These are phyloP conservation scores for Spodoptera picta DNA, from an alignment of 2,888 invertebrate species.

Conservation along the genomic window DNA sequence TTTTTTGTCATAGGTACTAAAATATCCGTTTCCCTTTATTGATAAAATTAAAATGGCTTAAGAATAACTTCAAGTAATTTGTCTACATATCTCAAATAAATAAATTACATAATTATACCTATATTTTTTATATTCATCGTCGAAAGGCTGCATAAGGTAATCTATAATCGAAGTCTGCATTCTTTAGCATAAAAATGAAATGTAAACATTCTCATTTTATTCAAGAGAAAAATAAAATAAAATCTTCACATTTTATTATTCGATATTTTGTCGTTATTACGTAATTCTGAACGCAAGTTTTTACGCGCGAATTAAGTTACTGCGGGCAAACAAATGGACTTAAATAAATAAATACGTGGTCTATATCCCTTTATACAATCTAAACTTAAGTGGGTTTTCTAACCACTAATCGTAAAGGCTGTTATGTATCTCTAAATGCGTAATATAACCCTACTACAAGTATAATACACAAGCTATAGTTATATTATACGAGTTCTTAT, in stretches of 20 bases:
- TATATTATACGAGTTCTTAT: slow-evolving; percentile 79
- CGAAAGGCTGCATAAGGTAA: slow-evolving; percentile 2
- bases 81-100: slow-evolving; percentile 9
- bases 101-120: slow-evolving; percentile 22
- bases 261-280: slow-evolving; percentile 10
- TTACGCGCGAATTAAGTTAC: slow-evolving; percentile 8
- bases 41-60: slow-evolving; percentile 29
- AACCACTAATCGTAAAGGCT: slow-evolving; percentile 77
- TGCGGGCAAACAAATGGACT: too few species aligned
- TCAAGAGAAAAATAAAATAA: slow-evolving; percentile 43
- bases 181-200: slow-evolving; percentile 9
- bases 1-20: too few species aligned
- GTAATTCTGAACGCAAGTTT: not conserved
- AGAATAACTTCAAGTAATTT: slow-evolving; percentile 23
- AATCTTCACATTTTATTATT: slow-evolving; percentile 35
- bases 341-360: slow-evolving; percentile 37
- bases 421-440: slow-evolving; percentile 83
- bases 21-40: too few species aligned
- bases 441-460: slow-evolving; percentile 81
- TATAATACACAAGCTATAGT: slow-evolving; percentile 80
- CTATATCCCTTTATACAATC: slow-evolving; percentile 57
- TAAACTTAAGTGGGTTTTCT: slow-evolving; percentile 66
- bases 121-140: slow-evolving; percentile 14
- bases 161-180: slow-evolving; percentile 34
- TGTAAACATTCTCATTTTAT: slow-evolving; percentile 31